Evolutionary conservation across 30 jellyfish, hydroid and myxozoan species (phyloP), one percentile per base, ranked within the genome.

Genomic region (Aurelia coerulea): DNA sequence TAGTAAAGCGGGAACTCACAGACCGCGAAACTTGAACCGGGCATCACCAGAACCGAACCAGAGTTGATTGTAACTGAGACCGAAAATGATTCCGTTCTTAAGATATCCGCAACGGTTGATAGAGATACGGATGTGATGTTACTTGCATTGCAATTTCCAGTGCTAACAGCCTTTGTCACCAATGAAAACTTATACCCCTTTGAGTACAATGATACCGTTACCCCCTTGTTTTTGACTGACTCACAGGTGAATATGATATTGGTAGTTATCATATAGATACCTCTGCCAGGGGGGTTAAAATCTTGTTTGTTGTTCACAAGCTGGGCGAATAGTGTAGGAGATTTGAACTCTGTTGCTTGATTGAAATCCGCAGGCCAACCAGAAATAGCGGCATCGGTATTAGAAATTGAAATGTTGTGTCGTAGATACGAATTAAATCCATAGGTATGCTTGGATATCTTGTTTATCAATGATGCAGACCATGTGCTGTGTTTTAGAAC

Each of bases 351-450:
- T 3, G 93, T 37, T 39, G 62, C 69, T 9, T 66, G 67, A 42
- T 84, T 78, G 52, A 69, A 84, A 34, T 46, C 83, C 7, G 83
- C 33, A 8, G 93, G 93, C 93, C 93, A 84, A 23, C 88, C 88
- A 3, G 88, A 13, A 12, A 84, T 74, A 1, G 88, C 65, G 15
- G 1, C 37, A 18, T 12, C 52, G 11, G 68, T n/a, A 41, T 73
- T 74, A 65, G 39, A 19, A 6, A 84, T 41, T 8, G 85, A 51
- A 32, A 62, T 3, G 64, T 74, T 84, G 53, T 41, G 14, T 12
- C 80, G 76, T 17, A 84, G 34, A 12, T 49, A 53, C 35, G 93
- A 23, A 31, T 19, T 65, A 67, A 84, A 84, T 2, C 93, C 93
- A 37, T 62, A 17, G 29, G 93, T 84, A 37, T 84, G 93, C 32